Percentiles rank a stretch among this genome's conserved stretches.
These are phyloP conservation scores for Sciurus carolinensis DNA, from an alignment of 2,797 vertebrate species.

Conservation along the genomic window DNA sequence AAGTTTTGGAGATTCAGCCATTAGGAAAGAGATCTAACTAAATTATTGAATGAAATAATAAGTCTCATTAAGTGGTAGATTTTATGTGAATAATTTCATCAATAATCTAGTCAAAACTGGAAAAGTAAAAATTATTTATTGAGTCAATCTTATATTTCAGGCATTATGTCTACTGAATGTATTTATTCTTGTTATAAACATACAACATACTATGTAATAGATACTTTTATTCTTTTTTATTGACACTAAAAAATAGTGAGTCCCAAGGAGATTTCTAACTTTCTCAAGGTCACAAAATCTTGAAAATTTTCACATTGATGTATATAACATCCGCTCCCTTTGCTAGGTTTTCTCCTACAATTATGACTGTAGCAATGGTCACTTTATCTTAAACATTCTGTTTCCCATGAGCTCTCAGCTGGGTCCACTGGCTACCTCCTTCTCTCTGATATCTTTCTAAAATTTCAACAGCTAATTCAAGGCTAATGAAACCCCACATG, in stretches of 20 bases:
- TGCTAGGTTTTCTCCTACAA: background rate
- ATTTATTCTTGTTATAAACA: background rate
- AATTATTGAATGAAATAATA: slow-evolving; percentile 7
- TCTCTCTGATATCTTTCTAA: background rate
- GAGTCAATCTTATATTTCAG: background rate
- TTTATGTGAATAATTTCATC: background rate
- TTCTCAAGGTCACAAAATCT: slow-evolving; percentile 24
- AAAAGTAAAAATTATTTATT: background rate
- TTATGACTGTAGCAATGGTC: background rate
- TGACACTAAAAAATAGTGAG: background rate
- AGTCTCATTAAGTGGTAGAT: slow-evolving; percentile 16
- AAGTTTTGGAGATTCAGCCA: slow-evolving; percentile 28
- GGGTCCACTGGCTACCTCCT: background rate
- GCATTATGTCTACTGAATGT: background rate
- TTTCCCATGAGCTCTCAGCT: background rate
- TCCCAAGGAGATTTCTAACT: background rate
- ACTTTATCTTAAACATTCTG: background rate
- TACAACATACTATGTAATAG: background rate
- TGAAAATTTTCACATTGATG: background rate
- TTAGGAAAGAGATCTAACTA: slow-evolving; percentile 5
- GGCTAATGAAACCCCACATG: background rate
- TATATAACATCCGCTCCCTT: background rate
- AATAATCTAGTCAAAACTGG: background rate
- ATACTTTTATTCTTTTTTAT: background rate
- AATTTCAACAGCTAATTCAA: background rate